Percentiles rank a stretch among this genome's conserved stretches.
Evolutionary conservation across 2,888 invertebrate species (phyloP).

Genomic region (Nasonovia ribisnigri): DNA sequence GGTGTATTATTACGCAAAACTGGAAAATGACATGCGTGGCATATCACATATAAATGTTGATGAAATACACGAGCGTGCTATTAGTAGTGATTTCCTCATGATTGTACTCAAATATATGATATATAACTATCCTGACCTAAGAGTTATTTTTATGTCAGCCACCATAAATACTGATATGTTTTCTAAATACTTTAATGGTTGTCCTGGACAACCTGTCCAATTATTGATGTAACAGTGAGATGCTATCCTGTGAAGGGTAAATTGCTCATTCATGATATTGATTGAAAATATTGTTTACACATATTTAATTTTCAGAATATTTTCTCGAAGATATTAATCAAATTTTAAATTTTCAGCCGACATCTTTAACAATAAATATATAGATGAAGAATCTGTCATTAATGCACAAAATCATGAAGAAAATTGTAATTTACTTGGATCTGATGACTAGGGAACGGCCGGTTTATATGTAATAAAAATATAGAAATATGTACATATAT

Average conservation of each 20-base stretch:
- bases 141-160: conserved; percentile 97
- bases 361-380: conserved; percentile 76
- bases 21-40: conserved; percentile 93
- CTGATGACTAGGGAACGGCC: conserved; percentile 70
- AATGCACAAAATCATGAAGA: conserved; percentile 76
- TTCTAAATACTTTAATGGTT: conserved; percentile 90
- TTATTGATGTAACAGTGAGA: conserved; percentile 90
- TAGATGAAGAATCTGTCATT: conserved; percentile 72
- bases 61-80: conserved; percentile 94
- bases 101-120: conserved; percentile 96
- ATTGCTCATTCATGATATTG: not conserved
- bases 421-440: conserved; percentile 80
- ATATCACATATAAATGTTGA: conserved; percentile 98
- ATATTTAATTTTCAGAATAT: conserved; percentile 75
- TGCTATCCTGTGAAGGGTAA: conserved; percentile 83
- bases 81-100: conserved; percentile 95
- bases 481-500: too few relatives aligned
- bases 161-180: conserved; percentile 96
- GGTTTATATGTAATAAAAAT: too few relatives aligned
- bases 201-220: too few relatives aligned
- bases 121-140: conserved; percentile 88
- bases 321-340: conserved; percentile 95
- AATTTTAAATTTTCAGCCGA: conserved; percentile 85
- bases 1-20: conserved; percentile 91
- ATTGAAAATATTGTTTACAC: not conserved